A percentile compares a stretch with the other conserved stretches of the same genome.
Evolutionary conservation across 2,797 vertebrate species (phyloP).

Genomic region (Gallirallus australis): DNA sequence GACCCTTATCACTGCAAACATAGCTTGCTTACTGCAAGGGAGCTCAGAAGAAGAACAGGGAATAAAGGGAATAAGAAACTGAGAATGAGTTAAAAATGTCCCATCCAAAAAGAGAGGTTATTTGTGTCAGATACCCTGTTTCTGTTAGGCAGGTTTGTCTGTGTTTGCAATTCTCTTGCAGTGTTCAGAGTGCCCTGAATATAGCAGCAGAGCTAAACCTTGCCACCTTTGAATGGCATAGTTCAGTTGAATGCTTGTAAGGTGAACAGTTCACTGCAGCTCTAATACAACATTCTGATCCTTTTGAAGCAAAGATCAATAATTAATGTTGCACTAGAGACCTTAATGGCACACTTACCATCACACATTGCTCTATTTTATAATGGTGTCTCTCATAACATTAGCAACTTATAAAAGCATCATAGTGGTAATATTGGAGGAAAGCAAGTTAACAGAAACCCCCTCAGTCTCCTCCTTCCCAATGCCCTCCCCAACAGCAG

Average conservation of each 20-base stretch:
- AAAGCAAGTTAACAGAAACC: neutral
- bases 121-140: neutral
- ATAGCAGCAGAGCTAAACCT: conserved; percentile 24
- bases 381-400: conserved; percentile 33
- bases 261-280: conserved; percentile 63
- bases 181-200: neutral
- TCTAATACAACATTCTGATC: conserved; percentile 45
- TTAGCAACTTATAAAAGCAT: conserved; percentile 56
- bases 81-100: neutral
- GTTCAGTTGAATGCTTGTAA: conserved; percentile 38
- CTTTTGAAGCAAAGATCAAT: conserved; percentile 70
- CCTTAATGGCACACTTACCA: conserved; percentile 60
- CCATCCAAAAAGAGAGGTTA: neutral
- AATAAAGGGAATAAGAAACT: neutral
- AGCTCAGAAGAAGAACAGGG: neutral
- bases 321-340: conserved; percentile 60
- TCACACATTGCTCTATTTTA: conserved; percentile 29
- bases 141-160: neutral
- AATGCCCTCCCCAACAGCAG: neutral
- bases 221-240: conserved; percentile 51
- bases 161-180: neutral
- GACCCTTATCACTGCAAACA: neutral
- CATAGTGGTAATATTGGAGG: conserved; percentile 31
- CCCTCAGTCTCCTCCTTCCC: neutral
- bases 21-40: neutral